These are phyloP conservation scores for Ptychoptera contaminata DNA, from an alignment of 2,888 invertebrate genomes.

Conservation along the genomic window DNA sequence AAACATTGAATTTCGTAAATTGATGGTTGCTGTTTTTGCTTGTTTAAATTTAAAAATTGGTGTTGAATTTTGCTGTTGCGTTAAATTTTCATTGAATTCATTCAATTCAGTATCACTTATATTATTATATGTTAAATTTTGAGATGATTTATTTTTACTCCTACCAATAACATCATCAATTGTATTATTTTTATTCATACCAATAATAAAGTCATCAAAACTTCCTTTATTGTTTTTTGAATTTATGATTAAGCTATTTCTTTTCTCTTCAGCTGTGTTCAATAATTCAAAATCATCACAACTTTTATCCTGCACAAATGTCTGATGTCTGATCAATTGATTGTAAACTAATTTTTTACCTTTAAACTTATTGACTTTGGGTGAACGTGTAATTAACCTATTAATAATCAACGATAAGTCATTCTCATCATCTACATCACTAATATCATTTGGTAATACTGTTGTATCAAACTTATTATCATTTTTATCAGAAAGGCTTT, in stretches of 20 bases:
- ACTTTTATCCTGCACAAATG: slow-evolving; percentile 6
- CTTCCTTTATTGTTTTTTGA: too few relatives aligned
- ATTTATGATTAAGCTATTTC: too few relatives aligned
- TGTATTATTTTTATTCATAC: background rate
- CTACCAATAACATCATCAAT: slow-evolving; percentile 23
- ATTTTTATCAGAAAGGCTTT: background rate
- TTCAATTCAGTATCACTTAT: too few relatives aligned
- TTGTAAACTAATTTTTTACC: slow-evolving; percentile 21
- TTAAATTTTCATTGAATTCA: too few relatives aligned
- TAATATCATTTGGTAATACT: slow-evolving; percentile 10
- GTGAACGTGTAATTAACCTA: slow-evolving; percentile 27
- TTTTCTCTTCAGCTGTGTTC: too few relatives aligned
- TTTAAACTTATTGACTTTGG: slow-evolving; percentile 15
- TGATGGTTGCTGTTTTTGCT: too few relatives aligned
- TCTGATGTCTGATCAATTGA: slow-evolving; percentile 10
- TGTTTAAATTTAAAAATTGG: too few relatives aligned
- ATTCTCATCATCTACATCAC: slow-evolving; percentile 28
- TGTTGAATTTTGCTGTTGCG: too few relatives aligned
- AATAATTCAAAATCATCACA: slow-evolving; percentile 18
- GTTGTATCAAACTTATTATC: background rate
- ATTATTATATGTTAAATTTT: background rate
- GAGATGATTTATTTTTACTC: slow-evolving; percentile 16
- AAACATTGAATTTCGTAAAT: background rate
- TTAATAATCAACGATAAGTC: slow-evolving; percentile 38
- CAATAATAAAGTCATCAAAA: background rate